These are phyloP conservation scores for Sapayoa aenigma DNA, from an alignment of 2,113 vertebrate genomes.

Conservation along the genomic window DNA sequence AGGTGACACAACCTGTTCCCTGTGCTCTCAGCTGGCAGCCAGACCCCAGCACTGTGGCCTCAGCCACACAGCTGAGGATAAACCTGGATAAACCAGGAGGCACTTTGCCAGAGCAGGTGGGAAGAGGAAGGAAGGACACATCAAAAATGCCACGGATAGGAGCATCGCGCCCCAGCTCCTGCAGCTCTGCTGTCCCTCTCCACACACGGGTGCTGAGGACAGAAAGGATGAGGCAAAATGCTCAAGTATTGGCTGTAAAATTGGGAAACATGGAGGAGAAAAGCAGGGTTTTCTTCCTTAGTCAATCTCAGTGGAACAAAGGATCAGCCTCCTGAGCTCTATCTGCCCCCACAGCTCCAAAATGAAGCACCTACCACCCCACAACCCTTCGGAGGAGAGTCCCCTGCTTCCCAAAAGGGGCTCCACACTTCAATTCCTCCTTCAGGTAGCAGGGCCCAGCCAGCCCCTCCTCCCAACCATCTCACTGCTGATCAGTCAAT, in stretches of 20 bases:
- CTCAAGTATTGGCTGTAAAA: not conserved
- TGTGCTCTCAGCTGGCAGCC: not conserved
- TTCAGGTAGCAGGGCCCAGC: not conserved
- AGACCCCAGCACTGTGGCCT: not conserved
- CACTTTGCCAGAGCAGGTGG: not conserved
- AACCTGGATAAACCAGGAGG: not conserved
- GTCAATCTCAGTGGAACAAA: not conserved
- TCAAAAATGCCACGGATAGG: fast-evolving
- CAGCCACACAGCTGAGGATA: fast-evolving
- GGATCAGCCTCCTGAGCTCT: not conserved
- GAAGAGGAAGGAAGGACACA: not conserved
- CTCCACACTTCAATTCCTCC: not conserved
- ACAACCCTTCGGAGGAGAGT: fast-evolving
- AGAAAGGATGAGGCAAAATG: not conserved
- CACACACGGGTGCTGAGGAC: fast-evolving
- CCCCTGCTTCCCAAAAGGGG: not conserved
- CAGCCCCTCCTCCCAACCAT: not conserved
- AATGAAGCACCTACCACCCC: not conserved
- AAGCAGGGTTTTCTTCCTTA: not conserved
- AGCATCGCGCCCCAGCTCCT: not conserved
- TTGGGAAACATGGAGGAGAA: not conserved
- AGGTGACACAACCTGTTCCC: constrained; percentile 12
- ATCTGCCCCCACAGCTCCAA: not conserved
- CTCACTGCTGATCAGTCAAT: constrained; percentile 4
- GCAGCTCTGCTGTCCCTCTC: not conserved